A percentile compares a stretch with the other conserved stretches of the same genome.
Conservation (phyloP, 2,797 vertebrate genomes). For the Erithacus rubecula region DNA sequence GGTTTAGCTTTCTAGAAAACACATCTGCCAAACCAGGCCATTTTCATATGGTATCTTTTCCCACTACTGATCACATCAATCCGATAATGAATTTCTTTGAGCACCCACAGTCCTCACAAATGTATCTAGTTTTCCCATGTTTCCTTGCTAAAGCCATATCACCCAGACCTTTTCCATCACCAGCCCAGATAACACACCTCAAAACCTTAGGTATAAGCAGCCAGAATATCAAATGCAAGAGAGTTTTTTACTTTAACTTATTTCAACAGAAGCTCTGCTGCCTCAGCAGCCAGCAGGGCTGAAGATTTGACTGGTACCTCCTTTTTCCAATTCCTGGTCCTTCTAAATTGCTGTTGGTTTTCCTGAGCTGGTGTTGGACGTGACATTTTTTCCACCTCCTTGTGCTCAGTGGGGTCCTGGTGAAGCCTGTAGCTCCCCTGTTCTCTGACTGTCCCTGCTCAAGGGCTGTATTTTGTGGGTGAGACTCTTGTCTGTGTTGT, state of each 20-base stretch:
- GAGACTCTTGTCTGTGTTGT: background rate
- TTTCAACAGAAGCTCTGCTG: background rate
- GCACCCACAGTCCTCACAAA: accelerated
- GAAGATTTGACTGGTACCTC: accelerated
- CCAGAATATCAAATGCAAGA: accelerated
- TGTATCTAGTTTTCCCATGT: accelerated
- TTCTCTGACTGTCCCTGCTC: accelerated
- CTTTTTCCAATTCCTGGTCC: accelerated
- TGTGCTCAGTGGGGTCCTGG: accelerated
- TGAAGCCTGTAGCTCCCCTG: background rate
- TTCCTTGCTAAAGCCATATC: background rate
- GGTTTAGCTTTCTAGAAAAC: background rate
- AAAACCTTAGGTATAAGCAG: accelerated
- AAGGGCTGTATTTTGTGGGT: accelerated
- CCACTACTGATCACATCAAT: background rate
- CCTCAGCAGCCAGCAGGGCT: accelerated
- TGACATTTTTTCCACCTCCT: background rate
- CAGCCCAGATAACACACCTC: accelerated
- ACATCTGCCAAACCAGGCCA: background rate
- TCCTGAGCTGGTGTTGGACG: accelerated
- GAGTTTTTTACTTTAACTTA: accelerated
- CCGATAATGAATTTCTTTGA: background rate
- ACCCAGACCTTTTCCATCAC: background rate
- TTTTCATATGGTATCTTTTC: background rate
- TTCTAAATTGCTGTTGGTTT: background rate